Base-by-base conservation (phyloP, 30 jellyfish, hydroid and myxozoan genomes). In the Catostylus mosaicus region DNA sequence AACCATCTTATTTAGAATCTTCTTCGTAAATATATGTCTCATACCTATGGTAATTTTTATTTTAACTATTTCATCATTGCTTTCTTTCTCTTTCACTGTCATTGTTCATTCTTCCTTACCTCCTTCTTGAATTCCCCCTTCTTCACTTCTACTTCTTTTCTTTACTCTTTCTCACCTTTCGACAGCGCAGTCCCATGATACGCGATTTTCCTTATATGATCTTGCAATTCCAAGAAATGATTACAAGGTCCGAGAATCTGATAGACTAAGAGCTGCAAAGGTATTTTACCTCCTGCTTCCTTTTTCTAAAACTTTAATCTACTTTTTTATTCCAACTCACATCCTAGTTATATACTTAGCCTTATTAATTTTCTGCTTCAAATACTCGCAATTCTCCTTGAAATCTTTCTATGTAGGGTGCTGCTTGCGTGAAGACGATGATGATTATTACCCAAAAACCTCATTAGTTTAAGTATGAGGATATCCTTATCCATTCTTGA, bases 121-220 rank as follows among this genome's bases (percentile, higher is more conserved):
- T 65, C 54, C 56, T 66, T 24, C 57, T 19, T 34, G 30, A 6
- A 0, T 52, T 52, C 29, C 67, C 56, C 16, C 16, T 16, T 8
- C 16, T 68, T 0, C 30, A 0, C 35, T 16, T 36, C 80, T 1
- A 11, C 1, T 67, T 19, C 35, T 33, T 26, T 19, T 9, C 61
- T 35, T 23, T 12, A 27, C 35, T 67, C 45, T 32, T 35, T 0
- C 27, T 68, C 38, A 3, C 30, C 23, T 36, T 37, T 9, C n/a
- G 12, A 2, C 78, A 32, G 78, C 78, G 30, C 57, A 20, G n/a
- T 32, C 43, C 32, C 5, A 67, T 80, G 93, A 83, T 74, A 23
- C 23, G 93, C 86, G 86, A 73, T 83, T 83, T 83, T 83, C 93
- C 86, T 71, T 83, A 70, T 69, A 83, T 83, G 93, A 83, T 70